Evolutionary conservation across 1,140 invertebrate species (phyloP), one percentile per base, ranked within the genome.

Genomic region (Pteromalus puparum): DNA sequence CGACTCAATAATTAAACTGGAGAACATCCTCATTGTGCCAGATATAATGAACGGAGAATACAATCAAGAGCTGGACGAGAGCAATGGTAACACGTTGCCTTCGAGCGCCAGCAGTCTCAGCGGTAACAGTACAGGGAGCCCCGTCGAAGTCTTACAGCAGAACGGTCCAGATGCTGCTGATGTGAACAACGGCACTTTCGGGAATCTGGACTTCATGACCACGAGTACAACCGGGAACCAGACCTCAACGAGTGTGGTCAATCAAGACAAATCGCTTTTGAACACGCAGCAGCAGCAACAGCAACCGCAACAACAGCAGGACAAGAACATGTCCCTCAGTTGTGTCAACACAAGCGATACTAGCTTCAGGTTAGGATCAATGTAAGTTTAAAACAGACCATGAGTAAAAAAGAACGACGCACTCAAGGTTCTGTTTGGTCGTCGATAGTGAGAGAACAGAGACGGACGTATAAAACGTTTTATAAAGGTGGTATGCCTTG

Each of bases 301-400:
- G 85, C 46, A 30, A 18, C 24, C 48, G 46, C 61, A 21, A n/a
- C 85, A 70, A 34, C 67, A 87, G 24, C 30, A 75, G 4, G 84
- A 85, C 10, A 90, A 90, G 77, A 87, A 91, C 88, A 90, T 92
- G 85, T 90, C 90, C 65, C 86, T 93, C 70, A 92, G 91, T 90
- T 89, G 91, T 26, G 84, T 93, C 42, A 91, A 89, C 89, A 15
- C 88, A 10, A 84, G 86, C 38, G 89, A 90, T 21, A 10, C 84
- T 82, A 82, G 87, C 86, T 91, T 89, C 90, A 92, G 92, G 89
- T 92, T 92, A 92, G 92, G 86, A 91, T 88, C 90, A 83, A 90
- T 84, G 90, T 93, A 92, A 93, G 91, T 92, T 89, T 28, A 77
- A 61, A 7, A 68, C 53, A 67, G 34, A 75, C 48, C 78, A 81